These are phyloP conservation scores for Leptestheria dahalacensis DNA, from an alignment of 1,140 invertebrate species.

Conservation along the genomic window DNA sequence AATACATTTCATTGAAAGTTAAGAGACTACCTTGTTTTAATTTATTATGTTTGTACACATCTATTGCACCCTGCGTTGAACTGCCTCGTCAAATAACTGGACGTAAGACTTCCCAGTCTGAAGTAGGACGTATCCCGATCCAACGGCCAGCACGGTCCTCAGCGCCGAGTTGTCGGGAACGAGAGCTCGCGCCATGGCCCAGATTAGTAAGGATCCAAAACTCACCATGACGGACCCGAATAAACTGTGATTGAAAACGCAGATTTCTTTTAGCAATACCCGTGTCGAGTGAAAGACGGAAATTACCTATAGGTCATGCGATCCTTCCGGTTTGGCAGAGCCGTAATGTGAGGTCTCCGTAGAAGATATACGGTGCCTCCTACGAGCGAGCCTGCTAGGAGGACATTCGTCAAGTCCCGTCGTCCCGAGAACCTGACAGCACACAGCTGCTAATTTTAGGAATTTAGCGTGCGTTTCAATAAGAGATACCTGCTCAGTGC, in stretches of 20 bases:
- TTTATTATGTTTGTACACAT: too few species aligned
- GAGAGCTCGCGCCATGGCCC: slow-evolving; percentile 49
- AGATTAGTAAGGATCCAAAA: slow-evolving; percentile 52
- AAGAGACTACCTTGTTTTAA: background rate
- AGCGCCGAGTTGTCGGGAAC: slow-evolving; percentile 43
- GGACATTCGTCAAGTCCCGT: slow-evolving; percentile 40
- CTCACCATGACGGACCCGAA: slow-evolving; percentile 47
- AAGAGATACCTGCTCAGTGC: background rate
- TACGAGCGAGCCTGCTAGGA: slow-evolving; percentile 37
- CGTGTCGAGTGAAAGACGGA: background rate
- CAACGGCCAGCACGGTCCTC: slow-evolving; percentile 41
- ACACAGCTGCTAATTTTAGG: too few species aligned
- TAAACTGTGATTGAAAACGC: slow-evolving; percentile 36
- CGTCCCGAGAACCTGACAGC: slow-evolving; percentile 38
- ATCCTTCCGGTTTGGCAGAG: background rate
- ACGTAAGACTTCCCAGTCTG: slow-evolving; percentile 43
- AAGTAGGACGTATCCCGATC: slow-evolving; percentile 39
- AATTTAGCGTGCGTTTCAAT: background rate
- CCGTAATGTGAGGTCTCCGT: slow-evolving; percentile 38
- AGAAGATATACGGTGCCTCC: slow-evolving; percentile 47
- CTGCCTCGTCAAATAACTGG: slow-evolving; percentile 29
- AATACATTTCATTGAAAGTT: background rate
- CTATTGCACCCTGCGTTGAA: too few species aligned
- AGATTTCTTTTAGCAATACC: slow-evolving; percentile 11
- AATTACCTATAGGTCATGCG: background rate